phyloP scores from a whole-genome alignment of 2,888 invertebrate species.

The Himalopsyche kuldschensis region DNA sequence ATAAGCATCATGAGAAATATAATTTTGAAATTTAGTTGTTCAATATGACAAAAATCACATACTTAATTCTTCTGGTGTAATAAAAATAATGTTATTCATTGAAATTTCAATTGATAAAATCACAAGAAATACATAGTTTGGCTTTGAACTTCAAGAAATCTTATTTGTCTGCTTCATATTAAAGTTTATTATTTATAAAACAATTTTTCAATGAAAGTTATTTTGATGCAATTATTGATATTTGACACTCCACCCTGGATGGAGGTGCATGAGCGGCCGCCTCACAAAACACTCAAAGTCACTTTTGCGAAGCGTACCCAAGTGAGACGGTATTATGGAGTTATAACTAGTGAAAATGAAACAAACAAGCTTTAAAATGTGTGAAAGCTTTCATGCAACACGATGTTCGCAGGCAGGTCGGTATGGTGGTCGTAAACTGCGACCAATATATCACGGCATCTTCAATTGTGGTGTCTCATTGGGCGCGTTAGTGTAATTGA shows the following conservation, averaged over 20 bases:
- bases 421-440: conserved; percentile 2
- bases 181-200: too few species aligned
- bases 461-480: background rate
- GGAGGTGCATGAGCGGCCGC: background rate
- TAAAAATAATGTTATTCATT: too few species aligned
- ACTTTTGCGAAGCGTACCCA: background rate
- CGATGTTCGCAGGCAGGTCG: background rate
- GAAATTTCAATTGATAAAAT: too few species aligned
- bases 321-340: background rate
- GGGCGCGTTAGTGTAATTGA: background rate
- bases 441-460: background rate
- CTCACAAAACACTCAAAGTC: background rate
- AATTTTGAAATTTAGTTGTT: too few species aligned
- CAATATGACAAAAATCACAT: too few species aligned
- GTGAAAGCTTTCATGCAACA: background rate
- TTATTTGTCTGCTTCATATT: too few species aligned
- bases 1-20: too few species aligned
- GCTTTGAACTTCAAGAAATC: too few species aligned
- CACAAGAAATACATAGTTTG: too few species aligned
- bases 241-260: background rate
- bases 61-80: too few species aligned
- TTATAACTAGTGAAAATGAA: background rate
- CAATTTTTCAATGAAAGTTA: too few species aligned
- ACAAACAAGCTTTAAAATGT: background rate
- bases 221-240: too few species aligned